Base-by-base conservation (phyloP, 2,888 invertebrate species). In the Temnothorax unifasciatus region DNA sequence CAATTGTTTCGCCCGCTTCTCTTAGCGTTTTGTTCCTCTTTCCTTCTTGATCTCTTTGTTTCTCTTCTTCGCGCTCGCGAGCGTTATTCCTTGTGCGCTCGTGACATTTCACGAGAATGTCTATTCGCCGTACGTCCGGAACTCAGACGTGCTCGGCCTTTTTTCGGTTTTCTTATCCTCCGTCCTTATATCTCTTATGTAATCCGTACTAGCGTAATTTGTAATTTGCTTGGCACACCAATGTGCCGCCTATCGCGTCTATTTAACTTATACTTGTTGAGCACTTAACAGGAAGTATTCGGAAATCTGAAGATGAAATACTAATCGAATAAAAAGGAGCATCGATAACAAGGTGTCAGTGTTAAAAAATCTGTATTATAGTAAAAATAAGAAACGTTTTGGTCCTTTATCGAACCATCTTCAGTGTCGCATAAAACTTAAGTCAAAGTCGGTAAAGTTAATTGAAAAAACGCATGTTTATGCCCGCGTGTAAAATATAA, bases 111-210 rank as follows among this genome's bases (percentile, higher is more conserved):
- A 82, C 74, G 85, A 85, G 82, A 73, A 88, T 83, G 85, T 86
- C 90, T 89, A 92, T 92, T 89, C 90, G 88, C 87, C 69, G 87
- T 90, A 86, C 86, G 88, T 90, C 92, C 90, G 50, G 52, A 50
- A 64, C 63, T 84, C 63, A 85, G 73, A 90, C 86, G 90, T 88
- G 88, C 76, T 71, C 52, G 71, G 83, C 75, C 83, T 87, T 87
- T 74, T 76, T 86, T 68, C 77, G 50, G 47, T 59, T 29, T 44
- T 59, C 59, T 59, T 54, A 29, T 68, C 64, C 34, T 59, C 25
- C 57, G 25, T 6, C 57, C 71, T 61, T 85, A n/a, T n/a, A 81
- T 82, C 68, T 52, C 44, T 81, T 82, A 89, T 85, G 85, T 87
- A 89, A 88, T 66, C 64, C 68, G n/a, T 57, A 63, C 73, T 71